Base-by-base conservation (phyloP, 1,140 invertebrate genomes). In the Psix sp. region DNA sequence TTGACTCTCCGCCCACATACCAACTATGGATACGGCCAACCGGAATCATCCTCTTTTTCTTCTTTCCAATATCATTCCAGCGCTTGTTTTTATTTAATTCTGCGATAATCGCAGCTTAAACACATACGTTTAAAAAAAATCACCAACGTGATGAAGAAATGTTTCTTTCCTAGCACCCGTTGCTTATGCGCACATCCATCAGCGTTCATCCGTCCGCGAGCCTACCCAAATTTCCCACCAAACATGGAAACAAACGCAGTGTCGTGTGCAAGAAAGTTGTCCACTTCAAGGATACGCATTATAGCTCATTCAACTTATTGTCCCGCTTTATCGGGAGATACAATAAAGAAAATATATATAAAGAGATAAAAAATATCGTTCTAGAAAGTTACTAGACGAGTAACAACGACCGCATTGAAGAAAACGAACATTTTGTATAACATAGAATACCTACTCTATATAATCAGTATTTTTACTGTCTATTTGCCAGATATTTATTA, bases 21-120 rank as follows among this genome's bases (percentile, higher is more conserved):
- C 73, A 73, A 75, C 76, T 77, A 76, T 77, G 76, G 72, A 56
- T 66, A 72, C 18, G 63, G 46, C 66, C 54, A 52, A 68, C 56
- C 46, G 75, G 72, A 76, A 76, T 81, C 74, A 67, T 73, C 49
- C 68, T 45, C 65, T 54, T 46, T 67, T 57, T 77, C 52, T 63
- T 65, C 56, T 40, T 40, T 51, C 39, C 46, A 65, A 24, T 54
- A 57, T 52, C 42, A 33, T 51, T 52, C 51, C 31, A 24, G 31
- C 11, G 54, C 49, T 70, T 60, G 66, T 62, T 71, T 76, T 48
- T 46, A 48, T 42, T 72, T 54, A 52, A 66, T 74, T 43, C 60
- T 29, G 33, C 36, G 40, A 68, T 68, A 59, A 46, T 59, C 11
- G 36, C 13, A 40, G 13, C 10, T 21, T 46, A 54, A 31, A 9